These are phyloP conservation scores for Hedychridium roseum DNA, from an alignment of 2,888 invertebrate species.

Conservation along the genomic window DNA sequence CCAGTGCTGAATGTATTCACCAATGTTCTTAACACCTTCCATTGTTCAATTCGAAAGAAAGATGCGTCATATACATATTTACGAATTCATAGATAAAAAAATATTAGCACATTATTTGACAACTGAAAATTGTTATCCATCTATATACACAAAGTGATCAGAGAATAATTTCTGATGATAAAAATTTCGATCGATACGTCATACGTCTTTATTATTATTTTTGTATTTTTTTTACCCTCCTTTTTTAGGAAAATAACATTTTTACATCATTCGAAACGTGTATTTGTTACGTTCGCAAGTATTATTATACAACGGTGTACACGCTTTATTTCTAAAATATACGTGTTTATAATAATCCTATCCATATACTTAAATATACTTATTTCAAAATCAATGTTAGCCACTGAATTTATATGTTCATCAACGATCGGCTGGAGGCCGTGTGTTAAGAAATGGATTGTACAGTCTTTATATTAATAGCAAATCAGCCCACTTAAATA, in stretches of 20 bases:
- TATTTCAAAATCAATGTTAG: neutral
- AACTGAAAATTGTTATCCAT: neutral
- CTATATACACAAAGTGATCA: neutral
- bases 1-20: constrained; percentile 1
- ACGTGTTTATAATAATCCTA: neutral
- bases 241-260: no score
- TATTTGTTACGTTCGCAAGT: no score
- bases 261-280: no score
- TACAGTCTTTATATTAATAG: constrained; percentile 18
- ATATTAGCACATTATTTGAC: neutral
- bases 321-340: no score
- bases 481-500: constrained; percentile 16
- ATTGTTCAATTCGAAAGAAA: neutral
- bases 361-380: constrained; percentile 1
- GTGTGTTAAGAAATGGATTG: constrained; percentile 9
- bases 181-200: no score
- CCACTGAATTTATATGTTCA: neutral
- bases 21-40: neutral
- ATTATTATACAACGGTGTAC: no score
- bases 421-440: no score
- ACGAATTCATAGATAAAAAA: constrained; percentile 1
- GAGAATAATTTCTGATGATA: constrained; percentile 7
- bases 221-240: no score
- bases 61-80: constrained; percentile 1
- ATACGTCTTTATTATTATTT: no score